Evolutionary conservation across 2,797 vertebrate genomes (phyloP), one percentile per base, ranked within the genome.

Genomic region (Pelochelys cantorii): DNA sequence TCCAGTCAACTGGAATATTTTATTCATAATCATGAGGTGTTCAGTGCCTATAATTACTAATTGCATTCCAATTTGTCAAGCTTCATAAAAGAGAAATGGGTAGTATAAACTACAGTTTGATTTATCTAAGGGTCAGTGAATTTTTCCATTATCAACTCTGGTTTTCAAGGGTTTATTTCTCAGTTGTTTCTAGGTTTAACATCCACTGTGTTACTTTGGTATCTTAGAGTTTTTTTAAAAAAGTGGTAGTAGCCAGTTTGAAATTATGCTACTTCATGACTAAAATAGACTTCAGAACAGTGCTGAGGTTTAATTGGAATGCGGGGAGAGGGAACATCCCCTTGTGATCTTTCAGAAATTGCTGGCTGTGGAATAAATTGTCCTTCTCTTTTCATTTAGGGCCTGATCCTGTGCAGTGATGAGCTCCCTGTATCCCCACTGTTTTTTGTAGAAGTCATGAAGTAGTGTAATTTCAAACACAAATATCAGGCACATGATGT

Each of bases 31-130:
- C 91, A 96, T 93, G 85, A 92, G 96, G 93, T 90, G 88, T 93
- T 96, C 88, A 86, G 85, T 95, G 91, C 93, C 96, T 97, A 85
- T 96, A 98, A 98, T 98, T 97, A 98, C 93, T 86, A 96, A 88
- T 94, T 95, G 78, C 94, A 85, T 95, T 95, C 96, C 79, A 85
- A 96, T 97, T 97, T 96, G 82, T 96, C 88, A 75, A 86, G 94
- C 80, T 83, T 75, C 86, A 90, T 96, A 96, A 97, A 95, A 96
- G 95, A 96, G 87, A 95, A 97, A 93, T 90, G 85, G 85, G 75
- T 90, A 95, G 74, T 4, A 13, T 93, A 95, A 94, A 95, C 80
- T 54, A 29, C 34, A 87, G 7, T 59, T 37, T 81, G 57, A 79
- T 84, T 97, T 95, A 92, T 85, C 57, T 89, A 11, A 84, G 80